Conservation (phyloP, 2,797 vertebrate species). For the Sebastes itinus region DNA sequence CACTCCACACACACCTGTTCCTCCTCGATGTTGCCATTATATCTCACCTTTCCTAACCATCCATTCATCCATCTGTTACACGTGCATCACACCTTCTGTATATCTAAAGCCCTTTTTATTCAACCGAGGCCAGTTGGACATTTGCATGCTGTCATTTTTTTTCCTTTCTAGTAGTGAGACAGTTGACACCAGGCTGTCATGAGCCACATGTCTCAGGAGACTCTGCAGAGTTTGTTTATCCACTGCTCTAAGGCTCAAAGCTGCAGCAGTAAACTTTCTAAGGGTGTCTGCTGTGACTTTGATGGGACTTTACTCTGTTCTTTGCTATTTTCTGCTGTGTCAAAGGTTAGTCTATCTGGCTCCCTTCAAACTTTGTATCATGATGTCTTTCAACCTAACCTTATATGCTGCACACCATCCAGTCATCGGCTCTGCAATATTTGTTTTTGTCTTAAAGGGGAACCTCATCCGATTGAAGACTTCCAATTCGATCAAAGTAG, state of each 20-base stretch:
- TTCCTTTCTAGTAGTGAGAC: slow-evolving; percentile 16
- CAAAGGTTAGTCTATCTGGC: slow-evolving; percentile 4
- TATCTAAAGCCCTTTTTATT: slow-evolving; percentile 22
- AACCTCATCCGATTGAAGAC: neutral
- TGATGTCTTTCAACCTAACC: neutral
- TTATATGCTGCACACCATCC: neutral
- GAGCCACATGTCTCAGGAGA: slow-evolving; percentile 33
- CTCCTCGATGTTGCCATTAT: neutral
- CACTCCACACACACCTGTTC: neutral
- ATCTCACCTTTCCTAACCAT: neutral
- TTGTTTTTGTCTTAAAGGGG: neutral
- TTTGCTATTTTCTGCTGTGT: slow-evolving; percentile 36
- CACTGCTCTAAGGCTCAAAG: slow-evolving; percentile 1
- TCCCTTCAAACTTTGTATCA: slow-evolving; percentile 3
- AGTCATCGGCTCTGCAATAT: neutral
- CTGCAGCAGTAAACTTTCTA: slow-evolving; percentile 21
- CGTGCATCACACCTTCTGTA: neutral
- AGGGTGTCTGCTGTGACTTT: slow-evolving; percentile 29
- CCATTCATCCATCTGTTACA: slow-evolving; percentile 25
- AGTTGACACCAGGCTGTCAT: slow-evolving; percentile 56
- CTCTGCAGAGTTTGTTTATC: slow-evolving; percentile 42
- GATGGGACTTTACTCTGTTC: slow-evolving; percentile 2
- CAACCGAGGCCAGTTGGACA: slow-evolving; percentile 31
- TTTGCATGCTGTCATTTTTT: slow-evolving; percentile 41
- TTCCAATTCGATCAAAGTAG: neutral